Conservation (phyloP, 2,888 invertebrate species). For the Hedya salicella region DNA sequence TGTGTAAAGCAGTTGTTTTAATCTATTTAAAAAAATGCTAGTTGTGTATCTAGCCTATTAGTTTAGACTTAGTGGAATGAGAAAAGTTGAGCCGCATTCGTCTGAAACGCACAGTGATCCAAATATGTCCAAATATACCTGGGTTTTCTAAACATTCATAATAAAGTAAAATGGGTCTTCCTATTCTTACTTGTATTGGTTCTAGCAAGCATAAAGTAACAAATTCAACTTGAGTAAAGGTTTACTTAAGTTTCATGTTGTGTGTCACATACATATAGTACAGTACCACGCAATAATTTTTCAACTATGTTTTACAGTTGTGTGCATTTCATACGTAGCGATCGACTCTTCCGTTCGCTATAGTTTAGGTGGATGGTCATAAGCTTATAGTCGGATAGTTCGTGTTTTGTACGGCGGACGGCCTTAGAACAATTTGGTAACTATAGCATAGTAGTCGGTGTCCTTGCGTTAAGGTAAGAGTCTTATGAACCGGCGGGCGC, state of each 20-base stretch:
- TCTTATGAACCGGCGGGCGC: conserved; percentile 47
- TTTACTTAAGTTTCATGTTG: no score
- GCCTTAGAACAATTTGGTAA: conserved; percentile 67
- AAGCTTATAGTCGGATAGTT: conserved; percentile 77
- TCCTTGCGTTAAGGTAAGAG: conserved; percentile 55
- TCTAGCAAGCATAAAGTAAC: not conserved
- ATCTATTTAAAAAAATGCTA: conserved; percentile 81
- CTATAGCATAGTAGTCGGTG: conserved; percentile 64
- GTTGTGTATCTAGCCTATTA: conserved; percentile 71
- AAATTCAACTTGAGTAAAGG: no score
- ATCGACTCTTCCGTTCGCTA: conserved; percentile 54
- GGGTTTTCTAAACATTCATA: not conserved
- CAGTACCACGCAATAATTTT: no score
- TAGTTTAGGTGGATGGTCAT: conserved; percentile 66
- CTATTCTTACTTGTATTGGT: not conserved
- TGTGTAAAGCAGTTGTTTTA: conserved; percentile 73
- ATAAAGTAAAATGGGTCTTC: not conserved
- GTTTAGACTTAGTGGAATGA: conserved; percentile 50
- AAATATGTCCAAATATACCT: not conserved
- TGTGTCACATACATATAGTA: no score
- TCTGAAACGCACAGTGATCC: not conserved
- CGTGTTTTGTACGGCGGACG: conserved; percentile 67
- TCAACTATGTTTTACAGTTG: not conserved
- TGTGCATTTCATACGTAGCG: not conserved
- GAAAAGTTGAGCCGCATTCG: conserved; percentile 6